Evolutionary conservation across 2,797 vertebrate species (phyloP), one percentile per base, ranked within the genome.

Genomic region (Hyperoplus immaculatus): DNA sequence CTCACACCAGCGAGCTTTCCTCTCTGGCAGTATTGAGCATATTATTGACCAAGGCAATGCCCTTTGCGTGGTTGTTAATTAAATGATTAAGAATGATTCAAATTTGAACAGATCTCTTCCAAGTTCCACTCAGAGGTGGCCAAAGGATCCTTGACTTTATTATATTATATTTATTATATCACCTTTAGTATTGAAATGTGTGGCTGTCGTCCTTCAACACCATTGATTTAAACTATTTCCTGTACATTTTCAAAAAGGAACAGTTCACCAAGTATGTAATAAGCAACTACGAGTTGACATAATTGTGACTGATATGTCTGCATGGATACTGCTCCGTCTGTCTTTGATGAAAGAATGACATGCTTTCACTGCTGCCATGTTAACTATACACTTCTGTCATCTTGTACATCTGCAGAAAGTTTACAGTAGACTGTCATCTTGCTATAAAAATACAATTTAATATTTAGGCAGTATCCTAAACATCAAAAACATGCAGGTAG

Each of bases 1-100:
- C 83, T 89, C 77, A 80, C 83, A 84, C 50, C 69, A 58, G 64
- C 58, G 73, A 82, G 79, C 81, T 69, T 59, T 72, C 39, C 61
- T 83, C 60, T 68, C 43, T 74, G 69, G 57, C 77, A 71, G 53
- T 72, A 73, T 87, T 77, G 73, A 84, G 69, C 70, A 72, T 76
- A 76, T 69, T 85, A 84, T 86, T 86, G 83, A 91, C 84, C 78
- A 81, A 79, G 56, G 66, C 81, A 76, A 46, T 80, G 81, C 58
- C 80, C 77, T 85, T 86, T 90, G 77, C 56, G 18, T 49, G 71
- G 67, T 16, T 63, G 55, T 75, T 89, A 87, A 94, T 92, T 81
- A 83, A 88, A 90, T 89, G 78, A 90, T 78, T 71, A 81, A 82
- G 58, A 43, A 77, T 71, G 67, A 88, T 87, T 85, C 67, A 70